Evolutionary conservation across 2,797 vertebrate species (phyloP).

Genomic region (Myotis findleyi): DNA sequence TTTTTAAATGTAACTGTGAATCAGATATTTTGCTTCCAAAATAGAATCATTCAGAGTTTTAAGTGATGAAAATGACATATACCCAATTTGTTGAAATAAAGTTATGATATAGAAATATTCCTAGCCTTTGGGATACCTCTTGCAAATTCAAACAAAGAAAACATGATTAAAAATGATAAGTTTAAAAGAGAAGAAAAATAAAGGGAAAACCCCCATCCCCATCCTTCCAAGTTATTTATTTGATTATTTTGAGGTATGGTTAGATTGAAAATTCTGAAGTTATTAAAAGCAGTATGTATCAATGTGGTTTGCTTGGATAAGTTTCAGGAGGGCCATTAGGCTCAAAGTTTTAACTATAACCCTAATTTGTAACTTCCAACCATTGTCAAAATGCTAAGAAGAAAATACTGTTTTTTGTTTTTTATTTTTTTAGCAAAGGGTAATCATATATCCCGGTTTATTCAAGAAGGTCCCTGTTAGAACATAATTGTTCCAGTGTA

Average conservation of each 20-base stretch:
- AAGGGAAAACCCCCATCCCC: not conserved
- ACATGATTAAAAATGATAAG: not conserved
- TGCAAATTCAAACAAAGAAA: not conserved
- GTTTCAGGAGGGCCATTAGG: not conserved
- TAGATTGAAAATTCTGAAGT: not conserved
- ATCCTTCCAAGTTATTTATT: constrained; percentile 18
- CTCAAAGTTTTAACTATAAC: constrained; percentile 38
- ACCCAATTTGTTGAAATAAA: not conserved
- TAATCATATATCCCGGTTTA: not conserved
- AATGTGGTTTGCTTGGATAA: not conserved
- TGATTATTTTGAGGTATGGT: not conserved
- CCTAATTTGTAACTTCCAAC: not conserved
- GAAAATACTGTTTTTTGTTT: not conserved
- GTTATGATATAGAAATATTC: not conserved
- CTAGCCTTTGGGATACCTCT: not conserved
- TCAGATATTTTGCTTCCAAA: constrained; percentile 21
- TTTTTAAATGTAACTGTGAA: not conserved
- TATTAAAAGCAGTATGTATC: not conserved
- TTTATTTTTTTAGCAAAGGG: not conserved
- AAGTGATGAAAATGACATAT: not conserved
- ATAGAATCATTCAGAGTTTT: not conserved
- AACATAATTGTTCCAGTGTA: not conserved
- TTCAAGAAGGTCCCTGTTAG: not conserved
- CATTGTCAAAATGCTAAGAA: not conserved
- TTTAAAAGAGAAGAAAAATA: not conserved